Evolutionary conservation across 2,113 vertebrate species (phyloP), one percentile per base, ranked within the genome.

Genomic region (Cnemophilus loriae): DNA sequence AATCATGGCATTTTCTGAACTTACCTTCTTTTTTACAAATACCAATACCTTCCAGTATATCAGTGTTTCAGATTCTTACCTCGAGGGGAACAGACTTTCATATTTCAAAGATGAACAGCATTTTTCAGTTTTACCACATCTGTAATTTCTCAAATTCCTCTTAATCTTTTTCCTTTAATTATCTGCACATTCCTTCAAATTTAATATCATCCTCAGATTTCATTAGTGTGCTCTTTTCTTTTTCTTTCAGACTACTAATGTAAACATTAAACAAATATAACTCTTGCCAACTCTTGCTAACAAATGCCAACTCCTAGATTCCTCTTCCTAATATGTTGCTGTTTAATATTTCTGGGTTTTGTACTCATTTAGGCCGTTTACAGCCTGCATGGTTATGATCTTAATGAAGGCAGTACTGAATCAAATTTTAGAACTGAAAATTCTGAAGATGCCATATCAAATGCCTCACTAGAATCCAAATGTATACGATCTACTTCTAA

Each of bases 401-500:
- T 81, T 83, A 69, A 6, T 33, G 39, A 91, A 94, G 30, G 46
- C 35, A 89, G 30, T 50, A 71, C 16, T 86, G 76, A 94, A 86
- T 76, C 32, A 84, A 71, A 87, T 65, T 90, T 90, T 91, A 64
- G 87, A 96, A 21, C 19, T 73, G 49, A 89, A 71, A 94, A 71
- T 74, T 93, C 71, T 69, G 57, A 87, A 82, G 52, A 68, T 52
- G 35, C 10, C 42, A 32, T 76, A 87, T 42, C 73, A 94, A 87
- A 89, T 65, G 81, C 88, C 80, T 93, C 78, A 67, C 61, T 83
- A 73, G 71, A 94, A 93, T 70, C 46, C 42, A 93, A 80, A 90
- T 83, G 61, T 80, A 69, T 78, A 84, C 8, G 9, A 81, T 74
- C 44, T 89, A 60, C 56, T 78, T 95, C 73, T n/a, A n/a, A 70